Base-by-base conservation (phyloP, 2,113 vertebrate species). In the Xenopus tropicalis region DNA sequence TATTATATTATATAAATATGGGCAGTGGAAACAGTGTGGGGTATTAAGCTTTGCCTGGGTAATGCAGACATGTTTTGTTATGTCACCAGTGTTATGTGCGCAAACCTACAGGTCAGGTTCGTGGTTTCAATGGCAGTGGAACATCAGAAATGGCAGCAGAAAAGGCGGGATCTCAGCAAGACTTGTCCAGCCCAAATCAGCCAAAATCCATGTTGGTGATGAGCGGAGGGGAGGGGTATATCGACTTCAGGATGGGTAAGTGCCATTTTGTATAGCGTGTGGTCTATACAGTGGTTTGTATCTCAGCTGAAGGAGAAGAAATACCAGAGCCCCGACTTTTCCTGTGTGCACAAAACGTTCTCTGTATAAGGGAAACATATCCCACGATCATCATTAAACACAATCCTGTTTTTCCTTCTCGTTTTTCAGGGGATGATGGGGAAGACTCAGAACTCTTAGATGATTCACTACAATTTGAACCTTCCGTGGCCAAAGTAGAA, bases 161-260 rank as follows among this genome's bases (percentile, higher is more conserved):
- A 69, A 94, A 88, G 78, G 77, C 84, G 4, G 82, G 82, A 0
- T 77, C 84, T 9, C 43, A 80, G 19, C 82, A 86, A 62, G 95
- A 98, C 19, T 78, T 87, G 6, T 70, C 89, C 54, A 77, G 68
- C 83, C 93, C 91, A 79, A 85, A 85, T 11, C 84, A 89, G 70
- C 82, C 82, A 78, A 95, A 90, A 83, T 94, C 94, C 0, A 84
- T 97, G 90, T 83, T 99, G 85, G 94, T 99, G 81, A 94, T 99
- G 91, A 99, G 97, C 0, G 97, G 97, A 80, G 97, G 97, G 66
- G 97, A 99, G 80, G 97, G 97, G n/a, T 99, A 99, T 87, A 98
- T 99, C 16, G 97, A 99, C 89, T 99, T 99, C 85, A 92, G 97
- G 46, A 99, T 98, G 95, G 97, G 97, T 99, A 88, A 89, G 96